phyloP scores from a whole-genome alignment of 2,113 vertebrate species.

The Micronycteris hirsuta region DNA sequence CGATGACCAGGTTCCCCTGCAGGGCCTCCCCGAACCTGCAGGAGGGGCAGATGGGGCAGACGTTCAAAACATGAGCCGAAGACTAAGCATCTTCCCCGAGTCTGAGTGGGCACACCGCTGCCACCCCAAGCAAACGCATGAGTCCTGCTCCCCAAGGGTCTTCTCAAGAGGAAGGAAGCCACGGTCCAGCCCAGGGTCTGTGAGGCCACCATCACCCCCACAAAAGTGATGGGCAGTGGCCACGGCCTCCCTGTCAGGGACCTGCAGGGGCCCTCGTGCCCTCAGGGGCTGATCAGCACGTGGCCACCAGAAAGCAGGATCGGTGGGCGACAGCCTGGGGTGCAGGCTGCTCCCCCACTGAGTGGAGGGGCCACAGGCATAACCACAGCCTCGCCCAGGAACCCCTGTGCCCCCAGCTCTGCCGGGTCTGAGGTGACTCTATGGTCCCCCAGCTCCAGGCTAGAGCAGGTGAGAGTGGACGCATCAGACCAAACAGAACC shows the following conservation, averaged over 20 bases:
- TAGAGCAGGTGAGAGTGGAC: accelerated
- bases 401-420: background rate
- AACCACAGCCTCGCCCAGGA: background rate
- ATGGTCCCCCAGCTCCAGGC: accelerated
- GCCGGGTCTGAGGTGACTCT: accelerated
- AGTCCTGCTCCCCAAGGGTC: accelerated
- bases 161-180: background rate
- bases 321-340: background rate
- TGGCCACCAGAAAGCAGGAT: background rate
- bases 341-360: accelerated
- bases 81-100: accelerated
- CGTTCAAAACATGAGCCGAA: background rate
- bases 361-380: background rate
- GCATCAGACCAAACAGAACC: background rate
- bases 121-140: background rate
- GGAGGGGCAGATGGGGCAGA: accelerated
- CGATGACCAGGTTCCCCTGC: conserved; percentile 93
- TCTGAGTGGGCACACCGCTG: accelerated
- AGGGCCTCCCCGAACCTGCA: conserved; percentile 94
- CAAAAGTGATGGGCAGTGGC: background rate
- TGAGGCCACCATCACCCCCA: background rate
- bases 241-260: background rate
- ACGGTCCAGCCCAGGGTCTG: background rate
- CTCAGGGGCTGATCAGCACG: background rate
- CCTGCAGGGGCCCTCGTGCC: background rate